Conservation (phyloP, 2,113 vertebrate genomes). For the Platichthys flesus region DNA sequence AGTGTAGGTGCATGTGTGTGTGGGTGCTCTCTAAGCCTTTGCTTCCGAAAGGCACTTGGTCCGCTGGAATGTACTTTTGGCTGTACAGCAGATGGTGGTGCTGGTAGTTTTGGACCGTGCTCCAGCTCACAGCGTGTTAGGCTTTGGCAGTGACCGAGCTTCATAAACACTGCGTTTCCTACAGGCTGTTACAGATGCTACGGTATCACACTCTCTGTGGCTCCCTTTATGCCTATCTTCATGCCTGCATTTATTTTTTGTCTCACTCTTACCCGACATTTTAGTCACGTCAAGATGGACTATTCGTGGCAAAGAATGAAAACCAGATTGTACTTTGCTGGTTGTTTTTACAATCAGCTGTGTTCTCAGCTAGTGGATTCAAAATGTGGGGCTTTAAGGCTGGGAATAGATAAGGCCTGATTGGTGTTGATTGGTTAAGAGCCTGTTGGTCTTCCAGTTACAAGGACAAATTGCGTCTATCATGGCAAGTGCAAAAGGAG, state of each 20-base stretch:
- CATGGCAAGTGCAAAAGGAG: background rate
- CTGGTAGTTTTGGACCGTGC: slow-evolving; percentile 22
- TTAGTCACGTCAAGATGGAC: slow-evolving; percentile 18
- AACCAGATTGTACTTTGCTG: background rate
- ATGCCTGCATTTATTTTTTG: background rate
- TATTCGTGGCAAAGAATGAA: slow-evolving; percentile 16
- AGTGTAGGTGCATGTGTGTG: slow-evolving; percentile 15
- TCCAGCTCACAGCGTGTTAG: background rate
- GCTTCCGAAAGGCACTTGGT: slow-evolving; percentile 31
- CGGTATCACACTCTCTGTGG: slow-evolving; percentile 8
- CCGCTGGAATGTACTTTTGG: slow-evolving; percentile 35
- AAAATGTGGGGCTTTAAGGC: slow-evolving; percentile 14
- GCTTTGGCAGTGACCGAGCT: slow-evolving; percentile 2
- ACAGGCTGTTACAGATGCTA: slow-evolving; percentile 11
- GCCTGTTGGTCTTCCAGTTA: slow-evolving; percentile 17
- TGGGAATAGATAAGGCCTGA: slow-evolving; percentile 9
- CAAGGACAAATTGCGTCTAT: slow-evolving; percentile 32
- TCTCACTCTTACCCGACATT: slow-evolving; percentile 2
- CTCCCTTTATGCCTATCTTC: slow-evolving; percentile 4
- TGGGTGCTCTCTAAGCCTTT: slow-evolving; percentile 20
- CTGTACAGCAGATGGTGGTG: slow-evolving; percentile 23
- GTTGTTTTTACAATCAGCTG: no score
- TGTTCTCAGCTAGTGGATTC: slow-evolving; percentile 5
- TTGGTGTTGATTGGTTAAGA: background rate
- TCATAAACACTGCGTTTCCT: slow-evolving; percentile 12